Base-by-base conservation (phyloP, 2,888 invertebrate species). In the Drosophila dives region DNA sequence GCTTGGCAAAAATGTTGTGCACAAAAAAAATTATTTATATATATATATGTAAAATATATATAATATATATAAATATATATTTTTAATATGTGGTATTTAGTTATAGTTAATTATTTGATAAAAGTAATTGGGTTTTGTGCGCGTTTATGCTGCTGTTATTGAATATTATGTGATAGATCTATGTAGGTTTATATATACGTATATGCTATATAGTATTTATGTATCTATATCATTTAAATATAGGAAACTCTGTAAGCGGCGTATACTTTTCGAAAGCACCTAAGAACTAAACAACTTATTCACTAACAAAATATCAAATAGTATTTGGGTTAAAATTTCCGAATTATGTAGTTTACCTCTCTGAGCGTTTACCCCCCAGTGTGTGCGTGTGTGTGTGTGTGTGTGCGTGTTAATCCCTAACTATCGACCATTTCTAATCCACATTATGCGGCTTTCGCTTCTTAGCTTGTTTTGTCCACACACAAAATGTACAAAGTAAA, bases 221-320 rank as follows among this genome's bases (percentile, higher is more conserved):
- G 53, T 42, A 15, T 23, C 20, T 66, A 51, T 69, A 66, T 67
- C 68, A 83, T 66, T 79, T 86, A 83, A 86, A 77, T 84, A 84
- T 86, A 86, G 88, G 86, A 86, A 86, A 86, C 86, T 85, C 82
- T 89, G 72, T 79, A 77, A 89, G 86, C 86, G 83, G 83, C 91
- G 91, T 91, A 91, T 91, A 91, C 91, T 90, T 89, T 91, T 91
- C 79, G 77, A 90, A 91, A 91, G 91, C 91, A 91, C 86, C 89
- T 90, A 88, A 83, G 59, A 75, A 80, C 78, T 80, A 83, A 82
- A 74, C 64, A 67, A 67, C 67, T 83, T 87, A 84, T 51, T 58
- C 64, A 72, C 86, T 86, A 86, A 62, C 77, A 77, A 84, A 86
- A 87, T 88, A 87, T 87, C 84, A 87, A 87, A 87, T 87, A 87